Conservation (phyloP, 2,113 vertebrate genomes). For the Phyllostomus hastatus region DNA sequence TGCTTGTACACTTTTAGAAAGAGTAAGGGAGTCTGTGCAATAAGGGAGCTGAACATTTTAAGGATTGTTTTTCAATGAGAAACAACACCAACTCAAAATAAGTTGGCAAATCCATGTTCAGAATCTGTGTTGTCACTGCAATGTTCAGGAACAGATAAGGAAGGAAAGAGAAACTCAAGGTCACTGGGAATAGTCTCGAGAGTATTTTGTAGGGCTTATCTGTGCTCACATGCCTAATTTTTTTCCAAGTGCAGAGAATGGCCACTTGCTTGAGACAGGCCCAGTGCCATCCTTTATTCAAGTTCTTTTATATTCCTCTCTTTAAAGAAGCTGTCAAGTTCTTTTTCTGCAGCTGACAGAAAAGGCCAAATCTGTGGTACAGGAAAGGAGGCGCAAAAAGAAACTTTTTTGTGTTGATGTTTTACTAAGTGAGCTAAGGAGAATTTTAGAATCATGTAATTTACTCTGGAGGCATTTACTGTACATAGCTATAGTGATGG, state of each 20-base stretch:
- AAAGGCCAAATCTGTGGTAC: slow-evolving; percentile 94
- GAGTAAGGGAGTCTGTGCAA: neutral
- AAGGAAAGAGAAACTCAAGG: slow-evolving; percentile 82
- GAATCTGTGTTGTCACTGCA: slow-evolving; percentile 67
- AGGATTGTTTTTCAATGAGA: slow-evolving; percentile 65
- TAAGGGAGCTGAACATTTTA: slow-evolving; percentile 60
- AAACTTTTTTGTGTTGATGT: slow-evolving; percentile 96
- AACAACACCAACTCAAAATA: slow-evolving; percentile 68
- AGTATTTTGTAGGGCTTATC: slow-evolving; percentile 88
- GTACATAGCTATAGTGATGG: slow-evolving; percentile 99
- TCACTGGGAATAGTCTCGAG: slow-evolving; percentile 83
- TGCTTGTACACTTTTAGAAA: slow-evolving; percentile 57
- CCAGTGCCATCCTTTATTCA: slow-evolving; percentile 93
- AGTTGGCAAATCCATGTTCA: slow-evolving; percentile 63
- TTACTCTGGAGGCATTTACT: slow-evolving; percentile 98
- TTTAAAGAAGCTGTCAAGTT: slow-evolving; percentile 99
- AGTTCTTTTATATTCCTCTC: slow-evolving; percentile 91
- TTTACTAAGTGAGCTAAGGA: slow-evolving; percentile 90
- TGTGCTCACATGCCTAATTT: slow-evolving; percentile 86
- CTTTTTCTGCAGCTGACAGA: slow-evolving; percentile 90
- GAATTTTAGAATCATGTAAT: slow-evolving; percentile 99
- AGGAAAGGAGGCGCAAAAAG: slow-evolving; percentile 93
- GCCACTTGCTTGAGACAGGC: slow-evolving; percentile 86
- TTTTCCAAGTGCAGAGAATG: slow-evolving; percentile 88
- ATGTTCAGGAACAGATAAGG: slow-evolving; percentile 68